Base-by-base conservation (phyloP, 2,888 invertebrate species). In the Rotaria magnacalcarata region DNA sequence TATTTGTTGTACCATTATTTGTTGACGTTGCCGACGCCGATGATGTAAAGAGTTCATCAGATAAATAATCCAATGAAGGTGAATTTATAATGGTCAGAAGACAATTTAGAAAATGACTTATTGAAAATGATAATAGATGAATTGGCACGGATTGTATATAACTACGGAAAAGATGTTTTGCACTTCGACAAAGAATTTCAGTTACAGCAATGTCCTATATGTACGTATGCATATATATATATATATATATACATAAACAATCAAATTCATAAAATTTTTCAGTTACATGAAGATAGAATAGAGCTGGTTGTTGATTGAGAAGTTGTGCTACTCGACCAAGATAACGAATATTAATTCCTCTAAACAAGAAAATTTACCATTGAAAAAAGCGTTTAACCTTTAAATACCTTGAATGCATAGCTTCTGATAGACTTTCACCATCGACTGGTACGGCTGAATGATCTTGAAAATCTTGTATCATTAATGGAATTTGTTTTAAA, bases 81-180 rank as follows among this genome's bases (percentile, higher is more conserved):
- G 67, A 27, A n/a, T 74, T 84, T 8, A 84, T 84, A 52, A 94
- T 94, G 87, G 96, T 96, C 86, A 99, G 91, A 90, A 96, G 93
- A 90, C 98, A 98, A 92, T 97, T 99, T 87, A 99, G 93, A 92
- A 98, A 98, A 91, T 98, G 99, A 87, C 96, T 95, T 86, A 96
- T 94, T 1, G 96, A 96, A 2, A 94, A 93, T 0, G 97, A 95
- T 88, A 96, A 92, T 90, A 94, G 95, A 94, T 96, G 95, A 90
- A 95, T 93, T 91, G 97, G 97, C 86, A 95, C 86, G 24, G 86
- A 54, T 93, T 97, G 97, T 92, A 97, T 93, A 90, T 96, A 96
- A 0, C 93, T 92, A 74, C 95, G 95, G 92, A 97, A 97, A 88
- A 98, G 93, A 91, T 98, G 98, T 92, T 99, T 99, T 56, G 95